Evolutionary conservation across 2,797 vertebrate genomes (phyloP), one percentile per base, ranked within the genome.

Genomic region (Neosalanx taihuensis): DNA sequence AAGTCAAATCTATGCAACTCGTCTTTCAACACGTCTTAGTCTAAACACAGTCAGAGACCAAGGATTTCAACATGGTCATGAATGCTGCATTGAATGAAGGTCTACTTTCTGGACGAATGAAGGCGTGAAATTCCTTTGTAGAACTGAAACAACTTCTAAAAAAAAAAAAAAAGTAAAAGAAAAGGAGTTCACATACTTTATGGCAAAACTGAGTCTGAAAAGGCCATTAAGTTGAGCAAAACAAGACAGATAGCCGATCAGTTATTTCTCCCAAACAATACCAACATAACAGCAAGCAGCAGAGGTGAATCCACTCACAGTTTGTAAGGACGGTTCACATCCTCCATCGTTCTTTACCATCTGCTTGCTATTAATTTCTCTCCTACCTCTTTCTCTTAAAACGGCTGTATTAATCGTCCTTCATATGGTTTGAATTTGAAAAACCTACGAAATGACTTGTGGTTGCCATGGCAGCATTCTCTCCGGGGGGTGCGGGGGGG

Each of bases 401-500:
- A 84, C 72, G 72, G 70, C 67, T 77, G 75, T 82, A 83, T 77
- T 81, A 83, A 85, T 85, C 80, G 67, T 58, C 63, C 31, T 62
- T 83, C 81, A 83, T 76, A 83, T 85, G 84, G 81, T 83, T 79
- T 57, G 73, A 68, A 79, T 77, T 81, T 77, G 65, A n/a, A 77
- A 74, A 72, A 81, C 64, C 73, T 72, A 70, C 66, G 64, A 72
- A 80, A 77, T 73, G 77, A 71, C 61, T 77, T 33, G 33, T 53
- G 70, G 82, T 87, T 86, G 78, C 83, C 78, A 78, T 82, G 81
- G 74, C 72, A 69, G 30, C 53, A n/a, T 68, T 41, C 74, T 77
- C 71, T 71, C 46, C 59, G 20, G 20, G 76, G 82, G 20, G 20
- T 73, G 82, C 37, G 58, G 57, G 56, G 75, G 70, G 41, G 67